A percentile compares a stretch with the other conserved stretches of the same genome.
Conservation (phyloP, 2,113 vertebrate species). For the Pycnonotus jocosus region DNA sequence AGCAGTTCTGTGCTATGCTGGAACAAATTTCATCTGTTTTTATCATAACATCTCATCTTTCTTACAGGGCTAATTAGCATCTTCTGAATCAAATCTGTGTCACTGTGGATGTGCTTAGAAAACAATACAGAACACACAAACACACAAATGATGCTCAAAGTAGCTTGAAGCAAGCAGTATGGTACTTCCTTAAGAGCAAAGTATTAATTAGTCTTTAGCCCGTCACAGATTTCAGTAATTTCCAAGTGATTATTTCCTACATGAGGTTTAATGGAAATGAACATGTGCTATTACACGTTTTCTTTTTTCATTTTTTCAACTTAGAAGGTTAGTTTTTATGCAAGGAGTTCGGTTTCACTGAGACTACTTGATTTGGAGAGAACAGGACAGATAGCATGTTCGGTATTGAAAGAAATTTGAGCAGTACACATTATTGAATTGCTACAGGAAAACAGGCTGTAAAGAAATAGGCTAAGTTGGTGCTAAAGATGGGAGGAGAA, state of each 20-base stretch:
- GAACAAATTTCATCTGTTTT: neutral
- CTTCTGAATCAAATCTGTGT: neutral
- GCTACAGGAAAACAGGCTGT: neutral
- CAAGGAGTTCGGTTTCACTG: neutral
- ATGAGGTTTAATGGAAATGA: neutral
- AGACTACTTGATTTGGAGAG: neutral
- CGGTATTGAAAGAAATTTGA: neutral
- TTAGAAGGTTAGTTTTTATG: neutral
- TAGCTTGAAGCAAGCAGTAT: neutral
- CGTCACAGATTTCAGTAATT: neutral
- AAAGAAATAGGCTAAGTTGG: neutral
- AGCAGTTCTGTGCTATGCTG: neutral
- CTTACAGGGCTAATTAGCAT: neutral
- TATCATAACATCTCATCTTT: neutral
- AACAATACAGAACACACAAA: neutral
- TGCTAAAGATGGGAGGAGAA: neutral
- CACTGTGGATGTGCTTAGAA: neutral
- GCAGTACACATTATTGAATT: neutral
- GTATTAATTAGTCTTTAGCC: neutral
- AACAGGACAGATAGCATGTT: neutral
- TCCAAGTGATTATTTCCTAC: neutral
- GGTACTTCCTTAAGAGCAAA: neutral
- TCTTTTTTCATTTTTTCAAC: neutral
- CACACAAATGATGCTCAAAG: neutral
- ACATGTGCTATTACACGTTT: neutral